Base-by-base conservation (phyloP, 92 coral and sea anemone genomes). In the Montipora capitata region DNA sequence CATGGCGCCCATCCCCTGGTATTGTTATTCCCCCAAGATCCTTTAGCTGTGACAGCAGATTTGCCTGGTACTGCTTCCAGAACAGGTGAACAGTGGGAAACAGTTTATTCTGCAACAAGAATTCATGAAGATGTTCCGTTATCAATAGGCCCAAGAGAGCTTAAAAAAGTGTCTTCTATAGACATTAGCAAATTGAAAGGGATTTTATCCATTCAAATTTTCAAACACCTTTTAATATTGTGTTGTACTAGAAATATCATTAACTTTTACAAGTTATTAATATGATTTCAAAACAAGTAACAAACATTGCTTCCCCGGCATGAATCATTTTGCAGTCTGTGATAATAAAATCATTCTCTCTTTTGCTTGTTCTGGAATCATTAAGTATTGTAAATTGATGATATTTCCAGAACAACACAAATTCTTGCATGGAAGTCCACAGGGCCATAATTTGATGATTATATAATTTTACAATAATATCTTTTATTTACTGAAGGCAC, bases 1-100 rank as follows among this genome's bases (percentile, higher is more conserved):
- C n/a, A n/a, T n/a, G n/a, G n/a, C n/a, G n/a, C n/a, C n/a, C n/a
- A 45, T 88, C 91, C 38, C 91, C 91, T 48, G 83, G 69, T 72
- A 78, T 76, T 48, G 77, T 79, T 14, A 79, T 66, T 38, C 74
- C 86, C 71, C 85, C 74, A 27, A 87, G 72, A 4, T 76, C 85
- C 81, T 80, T 87, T 20, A 79, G 74, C 79, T 87, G 66, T 14
- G 84, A 66, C 9, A 87, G 72, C 71, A 80, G 27, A 43, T 63
- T 81, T 78, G 77, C 81, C 48, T 87, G 86, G 65, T 87, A 72
- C 72, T 68, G 48, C 73, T 87, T 81, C 86, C 91, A 87, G 85
- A 78, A 87, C 20, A 78, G 84, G 77, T 78, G 79, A n/a, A n/a
- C n/a, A n/a, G n/a, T 48, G 63, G 86, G 85, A 73, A 79, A 81